Evolutionary conservation across 2,797 vertebrate species (phyloP), one percentile per base, ranked within the genome.

Genomic region (Coccyzus lansbergi): DNA sequence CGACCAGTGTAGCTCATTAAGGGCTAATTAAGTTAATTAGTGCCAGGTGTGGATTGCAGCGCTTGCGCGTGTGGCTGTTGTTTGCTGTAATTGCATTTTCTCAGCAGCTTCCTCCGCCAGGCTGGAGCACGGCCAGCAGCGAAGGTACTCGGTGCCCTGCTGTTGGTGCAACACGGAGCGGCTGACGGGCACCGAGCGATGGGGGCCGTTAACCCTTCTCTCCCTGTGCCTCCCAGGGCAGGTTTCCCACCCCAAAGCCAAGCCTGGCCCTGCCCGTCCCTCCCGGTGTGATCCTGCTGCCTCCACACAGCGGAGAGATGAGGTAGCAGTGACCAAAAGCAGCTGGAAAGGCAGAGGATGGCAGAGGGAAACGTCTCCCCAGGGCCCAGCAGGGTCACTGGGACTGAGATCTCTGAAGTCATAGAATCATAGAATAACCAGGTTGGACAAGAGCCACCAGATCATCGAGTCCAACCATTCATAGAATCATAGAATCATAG

Each of bases 1-100:
- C 90, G 90, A 98, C 97, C 97, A 98, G 96, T 96, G 97, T 97
- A 97, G 97, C 97, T 98, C 97, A 98, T 98, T 98, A 98, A 96
- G 96, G 93, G 81, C 97, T 98, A 98, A 98, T 98, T 98, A 98
- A 98, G 97, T 97, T 97, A 98, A 98, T 98, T 98, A 98, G 97
- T 96, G 97, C 97, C 98, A 98, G 98, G 98, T 98, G 97, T 98
- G 96, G 96, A 97, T 97, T 97, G 97, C 55, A 89, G 90, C 95
- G 91, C 97, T 97, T 95, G 88, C 89, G 96, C 70, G 94, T 36
- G 96, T 76, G 94, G 96, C 97, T 97, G 97, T 97, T 97, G 97
- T 97, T 97, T 96, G 96, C 96, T 97, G 96, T 98, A 97, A 98
- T 97, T 98, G 97, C 97, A 92, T 97, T 97, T 97, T 97, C 86